Base-by-base conservation (phyloP, 2,888 invertebrate genomes). In the Phytoseiulus persimilis region DNA sequence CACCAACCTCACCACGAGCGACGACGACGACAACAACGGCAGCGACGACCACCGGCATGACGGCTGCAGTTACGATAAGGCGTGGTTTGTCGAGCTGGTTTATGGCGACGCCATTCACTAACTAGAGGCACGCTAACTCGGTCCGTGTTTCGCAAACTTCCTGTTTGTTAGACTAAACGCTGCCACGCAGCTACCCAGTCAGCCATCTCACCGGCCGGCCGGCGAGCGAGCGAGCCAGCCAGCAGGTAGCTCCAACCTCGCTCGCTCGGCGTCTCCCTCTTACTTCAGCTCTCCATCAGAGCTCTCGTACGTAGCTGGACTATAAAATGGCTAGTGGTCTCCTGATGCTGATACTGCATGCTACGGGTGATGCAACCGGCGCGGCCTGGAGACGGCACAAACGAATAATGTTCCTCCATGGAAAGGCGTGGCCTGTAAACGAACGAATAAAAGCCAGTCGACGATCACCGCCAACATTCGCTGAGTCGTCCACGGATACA, bases 61-160 rank as follows among this genome's bases (percentile, higher is more conserved):
- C 65, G 65, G 65, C 65, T 65, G 65, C 65, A 65, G 65, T 65
- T 65, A 65, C 65, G 65, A 65, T 65, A 65, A 65, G 65, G 65
- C 65, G 65, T 65, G 65, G 65, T 65, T 65, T 65, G 65, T 65
- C 65, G 65, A 23, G 65, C 65, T 65, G 65, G 65, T 65, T 65
- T 65, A 65, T 65, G 65, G 65, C 65, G 65, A 65, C 65, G 65
- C 65, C 65, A 65, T 65, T 65, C 65, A 65, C 65, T 65, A 65
- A 65, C 65, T 65, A 65, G 65, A 65, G 65, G 65, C 65, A 65
- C 65, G 65, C 65, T 65, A 65, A 65, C 65, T 65, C 65, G 65
- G 65, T 65, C 65, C 65, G 65, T 65, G 65, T 65, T 65, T 65
- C 65, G 65, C 65, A 65, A 65, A 65, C 65, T 65, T 65, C 65